These are phyloP conservation scores for Brienomyrus brachyistius DNA, from an alignment of 2,113 vertebrate genomes.

Conservation along the genomic window DNA sequence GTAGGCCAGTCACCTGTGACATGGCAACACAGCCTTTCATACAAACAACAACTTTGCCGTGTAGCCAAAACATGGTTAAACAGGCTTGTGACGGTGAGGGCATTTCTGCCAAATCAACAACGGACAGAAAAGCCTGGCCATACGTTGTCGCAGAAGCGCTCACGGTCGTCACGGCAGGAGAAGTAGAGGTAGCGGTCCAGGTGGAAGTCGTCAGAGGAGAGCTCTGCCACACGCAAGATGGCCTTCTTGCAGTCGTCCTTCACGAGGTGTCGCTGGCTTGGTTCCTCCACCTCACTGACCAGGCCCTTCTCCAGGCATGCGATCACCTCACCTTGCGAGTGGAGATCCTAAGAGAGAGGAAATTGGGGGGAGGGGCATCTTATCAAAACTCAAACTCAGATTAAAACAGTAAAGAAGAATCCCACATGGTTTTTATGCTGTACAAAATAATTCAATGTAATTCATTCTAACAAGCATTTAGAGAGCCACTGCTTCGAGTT, in stretches of 20 bases:
- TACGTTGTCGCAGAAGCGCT: conserved; percentile 91
- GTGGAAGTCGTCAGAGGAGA: conserved; percentile 92
- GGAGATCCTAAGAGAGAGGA: conserved; percentile 68
- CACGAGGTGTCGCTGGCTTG: conserved; percentile 57
- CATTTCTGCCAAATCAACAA: not conserved
- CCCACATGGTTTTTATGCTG: not conserved
- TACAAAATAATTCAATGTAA: not conserved
- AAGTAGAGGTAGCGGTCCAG: conserved; percentile 92
- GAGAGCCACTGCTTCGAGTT: not conserved
- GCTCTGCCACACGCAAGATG: conserved; percentile 90
- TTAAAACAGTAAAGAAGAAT: not conserved
- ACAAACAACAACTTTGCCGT: not conserved
- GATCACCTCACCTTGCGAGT: conserved; percentile 94
- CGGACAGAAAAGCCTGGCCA: conserved; percentile 32
- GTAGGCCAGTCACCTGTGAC: not conserved
- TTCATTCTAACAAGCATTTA: not conserved
- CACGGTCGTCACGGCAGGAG: conserved; percentile 84
- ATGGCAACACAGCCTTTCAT: not conserved
- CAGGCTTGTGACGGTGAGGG: not conserved
- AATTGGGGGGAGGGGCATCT: not conserved
- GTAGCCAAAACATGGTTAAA: not conserved
- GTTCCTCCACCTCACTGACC: conserved; percentile 79
- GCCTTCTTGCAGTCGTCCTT: conserved; percentile 86
- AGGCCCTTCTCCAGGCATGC: conserved; percentile 89
- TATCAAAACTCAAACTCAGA: not conserved